A percentile compares a stretch with the other conserved stretches of the same genome.
These are phyloP conservation scores for Procavia capensis DNA, from an alignment of 2,113 vertebrate genomes.

Conservation along the genomic window DNA sequence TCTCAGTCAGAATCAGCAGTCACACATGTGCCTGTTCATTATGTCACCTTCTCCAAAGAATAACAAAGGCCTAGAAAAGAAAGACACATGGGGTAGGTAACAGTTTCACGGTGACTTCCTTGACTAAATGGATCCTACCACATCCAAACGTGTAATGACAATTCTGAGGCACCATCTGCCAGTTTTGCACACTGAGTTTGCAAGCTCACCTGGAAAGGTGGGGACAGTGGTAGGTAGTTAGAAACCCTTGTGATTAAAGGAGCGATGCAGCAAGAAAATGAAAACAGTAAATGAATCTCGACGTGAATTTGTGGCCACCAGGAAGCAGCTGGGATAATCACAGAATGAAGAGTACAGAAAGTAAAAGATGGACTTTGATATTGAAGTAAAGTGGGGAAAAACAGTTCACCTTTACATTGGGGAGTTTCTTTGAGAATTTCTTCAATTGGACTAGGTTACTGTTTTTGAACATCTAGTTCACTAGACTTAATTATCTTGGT, in stretches of 20 bases:
- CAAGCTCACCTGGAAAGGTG: background rate
- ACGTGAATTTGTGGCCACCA: background rate
- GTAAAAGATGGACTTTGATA: conserved; percentile 11
- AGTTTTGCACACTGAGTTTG: background rate
- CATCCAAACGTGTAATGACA: background rate
- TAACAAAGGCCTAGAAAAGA: background rate
- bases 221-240: background rate
- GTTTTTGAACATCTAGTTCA: background rate
- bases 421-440: background rate
- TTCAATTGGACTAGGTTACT: background rate
- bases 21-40: background rate
- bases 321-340: background rate
- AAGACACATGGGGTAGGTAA: background rate
- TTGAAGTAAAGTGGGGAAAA: background rate
- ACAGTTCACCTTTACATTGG: background rate
- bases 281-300: background rate
- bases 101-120: background rate
- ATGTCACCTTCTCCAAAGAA: conserved; percentile 16
- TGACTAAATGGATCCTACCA: background rate
- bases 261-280: conserved; percentile 34
- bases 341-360: background rate
- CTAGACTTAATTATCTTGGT: background rate
- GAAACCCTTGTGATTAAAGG: background rate
- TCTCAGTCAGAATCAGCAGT: conserved; percentile 13
- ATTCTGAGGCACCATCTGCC: background rate